Evolutionary conservation across 2,797 vertebrate species (phyloP).

Genomic region (Bradypus variegatus): DNA sequence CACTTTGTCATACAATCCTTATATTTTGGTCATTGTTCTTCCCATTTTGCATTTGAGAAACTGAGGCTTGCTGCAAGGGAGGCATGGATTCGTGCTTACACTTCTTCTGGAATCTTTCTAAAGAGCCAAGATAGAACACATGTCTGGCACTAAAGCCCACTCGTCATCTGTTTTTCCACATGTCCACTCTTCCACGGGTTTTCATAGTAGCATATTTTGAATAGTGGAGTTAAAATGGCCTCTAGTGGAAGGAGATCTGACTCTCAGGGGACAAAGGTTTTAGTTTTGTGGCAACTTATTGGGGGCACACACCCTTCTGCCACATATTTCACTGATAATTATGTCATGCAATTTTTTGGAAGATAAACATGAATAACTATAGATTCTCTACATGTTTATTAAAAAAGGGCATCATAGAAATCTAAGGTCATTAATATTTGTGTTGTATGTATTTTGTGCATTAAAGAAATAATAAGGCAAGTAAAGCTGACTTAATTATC

Average conservation of each 20-base stretch:
- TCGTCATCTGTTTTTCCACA: not conserved
- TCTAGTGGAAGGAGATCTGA: not conserved
- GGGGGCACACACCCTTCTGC: not conserved
- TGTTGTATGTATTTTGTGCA: not conserved
- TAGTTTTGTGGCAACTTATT: not conserved
- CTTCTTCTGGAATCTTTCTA: not conserved
- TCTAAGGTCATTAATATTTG: not conserved
- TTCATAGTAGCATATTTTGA: not conserved
- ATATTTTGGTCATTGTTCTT: not conserved
- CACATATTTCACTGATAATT: not conserved
- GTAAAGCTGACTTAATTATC: not conserved
- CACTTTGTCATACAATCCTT: not conserved
- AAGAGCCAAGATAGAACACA: not conserved
- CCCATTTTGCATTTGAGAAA: not conserved
- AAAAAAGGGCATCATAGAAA: not conserved
- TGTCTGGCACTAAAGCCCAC: not conserved
- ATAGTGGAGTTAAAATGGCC: not conserved
- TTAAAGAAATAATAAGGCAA: not conserved
- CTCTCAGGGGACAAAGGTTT: not conserved
- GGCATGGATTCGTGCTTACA: accelerated
- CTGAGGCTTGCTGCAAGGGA: not conserved
- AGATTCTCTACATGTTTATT: not conserved
- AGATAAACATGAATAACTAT: not conserved
- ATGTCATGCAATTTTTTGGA: too few relatives aligned
- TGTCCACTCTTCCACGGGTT: accelerated